Conservation (phyloP, 2,888 invertebrate species). For the Cephonodes hylas region DNA sequence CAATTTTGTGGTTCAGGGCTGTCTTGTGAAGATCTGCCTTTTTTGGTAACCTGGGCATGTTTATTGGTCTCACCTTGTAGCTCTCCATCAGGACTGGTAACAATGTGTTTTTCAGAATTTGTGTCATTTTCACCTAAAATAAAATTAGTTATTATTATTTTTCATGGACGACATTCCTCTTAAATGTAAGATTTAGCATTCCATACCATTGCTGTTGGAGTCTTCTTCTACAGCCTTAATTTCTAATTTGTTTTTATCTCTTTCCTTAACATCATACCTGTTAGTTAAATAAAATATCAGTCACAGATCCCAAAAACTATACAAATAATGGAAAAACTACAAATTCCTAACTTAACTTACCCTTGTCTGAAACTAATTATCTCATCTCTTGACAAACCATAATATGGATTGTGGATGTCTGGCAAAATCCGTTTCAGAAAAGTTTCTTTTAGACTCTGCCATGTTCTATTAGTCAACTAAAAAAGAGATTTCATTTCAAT, state of each 20-base stretch:
- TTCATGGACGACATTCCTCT: constrained; percentile 9
- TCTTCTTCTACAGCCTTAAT: constrained; percentile 42
- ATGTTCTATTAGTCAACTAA: constrained; percentile 63
- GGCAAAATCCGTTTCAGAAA: constrained; percentile 72
- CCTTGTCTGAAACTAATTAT: constrained; percentile 63
- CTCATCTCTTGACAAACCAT: constrained; percentile 53
- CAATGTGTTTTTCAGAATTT: constrained; percentile 36
- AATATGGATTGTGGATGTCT: constrained; percentile 73
- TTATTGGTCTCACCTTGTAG: constrained; percentile 60
- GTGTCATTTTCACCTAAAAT: constrained; percentile 42
- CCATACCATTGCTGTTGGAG: constrained; percentile 47
- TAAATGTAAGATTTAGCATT: constrained; percentile 10
- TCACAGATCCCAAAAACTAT: not conserved
- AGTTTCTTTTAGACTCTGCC: constrained; percentile 77
- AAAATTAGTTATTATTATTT: constrained; percentile 12
- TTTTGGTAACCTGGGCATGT: constrained; percentile 48
- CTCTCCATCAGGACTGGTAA: constrained; percentile 43
- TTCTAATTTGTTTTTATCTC: constrained; percentile 53
- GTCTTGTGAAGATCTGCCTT: constrained; percentile 64
- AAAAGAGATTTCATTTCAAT: constrained; percentile 24
- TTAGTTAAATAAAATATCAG: no score
- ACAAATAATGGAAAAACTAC: not conserved
- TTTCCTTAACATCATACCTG: constrained; percentile 54
- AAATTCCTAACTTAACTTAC: constrained; percentile 35
- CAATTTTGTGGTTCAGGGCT: constrained; percentile 59